Conservation (phyloP, 2,888 invertebrate species). For the Alsophila aescularia region DNA sequence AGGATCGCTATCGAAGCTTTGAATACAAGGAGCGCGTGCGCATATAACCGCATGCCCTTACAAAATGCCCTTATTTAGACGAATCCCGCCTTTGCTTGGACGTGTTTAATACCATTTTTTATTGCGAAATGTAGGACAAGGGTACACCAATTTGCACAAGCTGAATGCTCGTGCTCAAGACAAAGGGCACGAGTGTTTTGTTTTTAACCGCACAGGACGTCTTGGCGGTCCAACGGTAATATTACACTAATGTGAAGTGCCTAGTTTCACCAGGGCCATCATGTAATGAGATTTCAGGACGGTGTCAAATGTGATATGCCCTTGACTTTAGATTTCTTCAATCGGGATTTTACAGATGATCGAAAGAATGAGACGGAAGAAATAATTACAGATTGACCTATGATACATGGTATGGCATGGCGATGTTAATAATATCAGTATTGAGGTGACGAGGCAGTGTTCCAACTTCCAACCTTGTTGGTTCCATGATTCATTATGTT, state of each 20-base stretch:
- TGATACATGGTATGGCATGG: too few species aligned
- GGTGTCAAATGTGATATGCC: too few species aligned
- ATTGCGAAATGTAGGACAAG: not conserved
- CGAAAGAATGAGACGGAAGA: too few species aligned
- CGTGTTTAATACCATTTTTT: slow-evolving; percentile 19
- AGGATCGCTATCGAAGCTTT: slow-evolving; percentile 49
- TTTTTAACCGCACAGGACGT: slow-evolving; percentile 69
- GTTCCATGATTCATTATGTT: too few species aligned
- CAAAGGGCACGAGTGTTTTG: slow-evolving; percentile 57
- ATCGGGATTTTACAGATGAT: too few species aligned
- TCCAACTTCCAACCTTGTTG: too few species aligned
- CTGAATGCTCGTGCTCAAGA: slow-evolving; percentile 50
- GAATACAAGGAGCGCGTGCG: slow-evolving; percentile 62
- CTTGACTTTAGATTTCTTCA: too few species aligned
- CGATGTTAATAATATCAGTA: too few species aligned
- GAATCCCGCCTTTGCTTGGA: slow-evolving; percentile 16
- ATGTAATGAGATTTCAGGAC: too few species aligned
- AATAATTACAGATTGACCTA: too few species aligned
- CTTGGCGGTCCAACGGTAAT: slow-evolving; percentile 62
- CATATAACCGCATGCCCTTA: slow-evolving; percentile 62
- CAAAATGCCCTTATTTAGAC: slow-evolving; percentile 27
- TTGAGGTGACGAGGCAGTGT: too few species aligned
- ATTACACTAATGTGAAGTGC: slow-evolving; percentile 40
- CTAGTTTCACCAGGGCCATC: too few species aligned
- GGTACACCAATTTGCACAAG: slow-evolving; percentile 49